Conservation (phyloP, 2,113 vertebrate species). For the Coturnix japonica region DNA sequence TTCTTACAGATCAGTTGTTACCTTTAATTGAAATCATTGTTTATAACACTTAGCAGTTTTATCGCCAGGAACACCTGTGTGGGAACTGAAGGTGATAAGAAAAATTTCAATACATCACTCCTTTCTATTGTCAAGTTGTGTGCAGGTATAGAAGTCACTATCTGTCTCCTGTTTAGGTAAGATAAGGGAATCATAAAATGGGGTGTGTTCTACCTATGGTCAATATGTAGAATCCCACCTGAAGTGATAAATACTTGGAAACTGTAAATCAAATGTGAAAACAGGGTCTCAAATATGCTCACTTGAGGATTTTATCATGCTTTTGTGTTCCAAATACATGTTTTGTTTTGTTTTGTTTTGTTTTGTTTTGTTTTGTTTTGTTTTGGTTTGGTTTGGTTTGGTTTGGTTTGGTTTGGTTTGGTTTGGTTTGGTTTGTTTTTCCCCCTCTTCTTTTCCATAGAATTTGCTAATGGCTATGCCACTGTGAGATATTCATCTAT, state of each 20-base stretch:
- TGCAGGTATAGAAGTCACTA: conserved; percentile 54
- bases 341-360: background rate
- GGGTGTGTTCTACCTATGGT: conserved; percentile 64
- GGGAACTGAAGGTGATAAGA: conserved; percentile 53
- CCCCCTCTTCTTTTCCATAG: background rate
- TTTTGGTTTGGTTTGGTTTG: too few species aligned
- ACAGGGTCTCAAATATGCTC: conserved; percentile 22
- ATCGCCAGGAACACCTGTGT: conserved; percentile 72
- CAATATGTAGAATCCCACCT: conserved; percentile 72
- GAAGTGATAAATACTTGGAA: conserved; percentile 74
- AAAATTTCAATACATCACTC: conserved; percentile 40
- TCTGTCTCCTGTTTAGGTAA: conserved; percentile 72
- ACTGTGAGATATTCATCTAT: background rate
- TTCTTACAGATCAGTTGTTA: background rate
- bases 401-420: too few species aligned
- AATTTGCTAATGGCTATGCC: background rate
- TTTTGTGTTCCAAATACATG: background rate
- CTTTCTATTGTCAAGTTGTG: conserved; percentile 70
- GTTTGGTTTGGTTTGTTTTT: too few species aligned
- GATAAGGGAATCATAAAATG: conserved; percentile 77
- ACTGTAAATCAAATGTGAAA: conserved; percentile 73
- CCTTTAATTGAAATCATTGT: conserved; percentile 70
- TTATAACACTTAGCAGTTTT: conserved; percentile 73
- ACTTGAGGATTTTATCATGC: conserved; percentile 3
- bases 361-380: background rate